phyloP scores from a whole-genome alignment of 2,797 vertebrate species.

The Gobio occitaniae region DNA sequence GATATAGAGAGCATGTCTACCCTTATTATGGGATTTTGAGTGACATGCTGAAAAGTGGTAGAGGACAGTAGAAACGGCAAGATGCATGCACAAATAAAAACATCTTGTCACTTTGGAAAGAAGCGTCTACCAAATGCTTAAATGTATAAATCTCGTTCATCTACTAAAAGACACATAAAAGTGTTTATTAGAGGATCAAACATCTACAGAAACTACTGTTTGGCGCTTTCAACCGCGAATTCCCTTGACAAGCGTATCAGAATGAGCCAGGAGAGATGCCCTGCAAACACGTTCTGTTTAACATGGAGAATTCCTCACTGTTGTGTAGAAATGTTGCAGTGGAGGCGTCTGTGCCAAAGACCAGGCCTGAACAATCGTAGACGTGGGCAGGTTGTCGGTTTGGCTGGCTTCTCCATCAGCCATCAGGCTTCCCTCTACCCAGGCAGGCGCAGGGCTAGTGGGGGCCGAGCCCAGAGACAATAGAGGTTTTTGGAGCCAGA shows the following conservation, averaged over 20 bases:
- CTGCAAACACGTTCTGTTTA: slow-evolving; percentile 80
- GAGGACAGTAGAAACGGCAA: not conserved
- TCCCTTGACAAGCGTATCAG: slow-evolving; percentile 55
- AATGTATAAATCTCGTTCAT: not conserved
- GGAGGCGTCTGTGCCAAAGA: slow-evolving; percentile 74
- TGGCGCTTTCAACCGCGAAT: slow-evolving; percentile 25
- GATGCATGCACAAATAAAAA: not conserved
- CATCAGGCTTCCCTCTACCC: slow-evolving; percentile 40
- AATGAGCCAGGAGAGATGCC: slow-evolving; percentile 75
- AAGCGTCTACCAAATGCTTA: not conserved
- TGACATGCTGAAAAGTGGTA: not conserved
- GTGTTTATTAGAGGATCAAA: not conserved
- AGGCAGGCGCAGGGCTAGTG: slow-evolving; percentile 62
- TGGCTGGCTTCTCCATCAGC: slow-evolving; percentile 45
- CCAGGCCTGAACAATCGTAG: slow-evolving; percentile 74
- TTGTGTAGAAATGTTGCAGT: slow-evolving; percentile 80
- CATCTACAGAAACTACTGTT: slow-evolving; percentile 1
- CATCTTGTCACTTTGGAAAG: not conserved
- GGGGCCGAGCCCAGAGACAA: slow-evolving; percentile 49
- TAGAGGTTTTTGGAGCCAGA: slow-evolving; percentile 70
- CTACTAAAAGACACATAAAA: not conserved
- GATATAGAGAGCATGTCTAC: not conserved
- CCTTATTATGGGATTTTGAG: not conserved
- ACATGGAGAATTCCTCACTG: slow-evolving; percentile 78
- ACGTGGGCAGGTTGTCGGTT: slow-evolving; percentile 60